A percentile compares a stretch with the other conserved stretches of the same genome.
Evolutionary conservation across 2,888 invertebrate species (phyloP).

Genomic region (Heliothis peltigera): DNA sequence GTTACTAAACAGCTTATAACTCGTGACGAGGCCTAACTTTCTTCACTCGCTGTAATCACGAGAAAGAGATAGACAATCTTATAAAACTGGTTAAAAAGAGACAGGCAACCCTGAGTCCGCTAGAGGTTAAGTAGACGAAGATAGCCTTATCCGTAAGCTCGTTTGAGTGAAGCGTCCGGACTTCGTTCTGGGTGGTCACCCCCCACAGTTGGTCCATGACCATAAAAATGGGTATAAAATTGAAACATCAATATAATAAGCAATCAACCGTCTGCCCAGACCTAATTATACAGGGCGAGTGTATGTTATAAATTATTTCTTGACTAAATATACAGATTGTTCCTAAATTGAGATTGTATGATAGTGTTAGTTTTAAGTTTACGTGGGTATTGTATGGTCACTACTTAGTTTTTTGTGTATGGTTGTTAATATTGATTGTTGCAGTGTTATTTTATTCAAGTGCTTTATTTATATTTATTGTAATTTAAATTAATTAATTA

Average conservation of each 20-base stretch:
- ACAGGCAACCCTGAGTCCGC: slow-evolving; percentile 71
- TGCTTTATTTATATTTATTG: no score
- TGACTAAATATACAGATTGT: slow-evolving; percentile 82
- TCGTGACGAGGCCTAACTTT: slow-evolving; percentile 76
- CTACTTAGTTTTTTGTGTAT: slow-evolving; percentile 5
- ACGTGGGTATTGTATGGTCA: slow-evolving; percentile 6
- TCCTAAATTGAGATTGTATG: slow-evolving; percentile 60
- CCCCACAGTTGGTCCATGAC: slow-evolving; percentile 90
- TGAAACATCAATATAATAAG: slow-evolving; percentile 90
- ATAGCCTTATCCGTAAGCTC: slow-evolving; percentile 68
- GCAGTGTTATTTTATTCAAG: slow-evolving; percentile 31
- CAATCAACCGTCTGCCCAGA: slow-evolving; percentile 84
- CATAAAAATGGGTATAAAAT: slow-evolving; percentile 90
- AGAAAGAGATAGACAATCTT: slow-evolving; percentile 63
- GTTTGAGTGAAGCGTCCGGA: slow-evolving; percentile 71
- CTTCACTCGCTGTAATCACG: slow-evolving; percentile 81
- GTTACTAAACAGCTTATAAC: slow-evolving; percentile 55
- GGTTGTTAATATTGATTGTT: slow-evolving; percentile 30
- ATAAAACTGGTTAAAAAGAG: slow-evolving; percentile 67
- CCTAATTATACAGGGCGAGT: slow-evolving; percentile 88
- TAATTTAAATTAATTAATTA: no score
- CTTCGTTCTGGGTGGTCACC: slow-evolving; percentile 88
- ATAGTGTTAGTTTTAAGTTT: slow-evolving; percentile 5
- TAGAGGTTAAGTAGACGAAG: slow-evolving; percentile 77
- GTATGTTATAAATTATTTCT: slow-evolving; percentile 86